Evolutionary conservation across 2,113 vertebrate genomes (phyloP), one percentile per base, ranked within the genome.

Genomic region (Pithys albifrons): DNA sequence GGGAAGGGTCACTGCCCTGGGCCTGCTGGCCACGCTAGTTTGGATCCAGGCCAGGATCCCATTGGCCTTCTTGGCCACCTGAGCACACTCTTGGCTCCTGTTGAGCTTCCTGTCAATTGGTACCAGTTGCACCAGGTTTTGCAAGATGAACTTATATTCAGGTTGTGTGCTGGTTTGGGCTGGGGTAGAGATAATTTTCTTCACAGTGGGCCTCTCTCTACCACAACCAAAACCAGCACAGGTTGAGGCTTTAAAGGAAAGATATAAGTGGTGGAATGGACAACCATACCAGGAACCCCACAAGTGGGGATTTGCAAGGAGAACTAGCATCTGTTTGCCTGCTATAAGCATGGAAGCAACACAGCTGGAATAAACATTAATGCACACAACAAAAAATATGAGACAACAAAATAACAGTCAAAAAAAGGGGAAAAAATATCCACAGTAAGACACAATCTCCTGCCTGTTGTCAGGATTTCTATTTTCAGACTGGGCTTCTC

Each of bases 321-420:
- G 88, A 95, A 97, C 90, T 15, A 23, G 70, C 85, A 76, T 90
- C 49, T 87, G n/a, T 76, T 83, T 51, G 95, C 48, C 84, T 85
- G 74, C 67, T 17, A 2, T 6, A 61, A 75, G 54, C 82, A 83
- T 4, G 10, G 80, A 70, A 46, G 7, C 7, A 72, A 43, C 52
- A 74, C 18, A 74, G 73, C 57, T 82, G 58, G 31, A 78, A 79
- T 35, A 72, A 82, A 76, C 9, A 14, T 11, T 24, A 81, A 59
- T 48, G 77, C 25, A 3, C 33, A 48, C 9, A 43, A 43, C 6
- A 5, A 5, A 78, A 87, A 70, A 74, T 2, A 15, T 24, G 37
- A 69, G 51, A 58, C n/a, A 72, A 88, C 43, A 49, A 16, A 74
- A 48, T 12, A 12, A 89, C 27, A 31, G 2, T 5, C 10, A 14